Evolutionary conservation across 2,113 vertebrate genomes (phyloP), one percentile per base, ranked within the genome.

Genomic region (Oostethus manadensis): DNA sequence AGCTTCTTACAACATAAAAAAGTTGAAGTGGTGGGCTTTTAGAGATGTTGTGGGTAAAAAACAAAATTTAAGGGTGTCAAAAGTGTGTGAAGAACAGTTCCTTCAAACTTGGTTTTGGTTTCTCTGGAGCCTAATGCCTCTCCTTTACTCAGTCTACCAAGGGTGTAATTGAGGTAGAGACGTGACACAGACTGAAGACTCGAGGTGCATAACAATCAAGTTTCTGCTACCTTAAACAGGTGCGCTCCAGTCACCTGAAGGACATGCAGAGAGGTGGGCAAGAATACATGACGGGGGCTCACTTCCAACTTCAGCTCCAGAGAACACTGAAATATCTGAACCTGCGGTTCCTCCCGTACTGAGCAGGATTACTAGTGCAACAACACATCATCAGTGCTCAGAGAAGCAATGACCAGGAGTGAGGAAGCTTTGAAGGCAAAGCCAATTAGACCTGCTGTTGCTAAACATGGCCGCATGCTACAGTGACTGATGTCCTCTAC

Each of bases 211-310:
- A 80, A 64, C 35, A 55, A 55, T n/a, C 64, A 79, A 80, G 66
- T 58, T 56, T 56, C 18, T 58, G 57, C 61, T 50, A 38, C 64
- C 66, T 77, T 65, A 64, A 79, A 68, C 81, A 86, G 73, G 84
- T 85, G 74, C 48, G 69, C 78, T 71, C 79, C 71, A 77, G 80
- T 82, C 80, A 77, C 45, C 35, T n/a, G 5, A 74, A 86, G 82
- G 79, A 78, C 77, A 46, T 4, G 2, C 10, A 33, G 45, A 51
- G 64, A 42, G 56, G 10, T 3, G 8, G 38, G 38, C 20, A 11
- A 56, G 46, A 61, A 58, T 48, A 47, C 16, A 26, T 10, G 8
- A 60, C 51, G 44, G 56, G 2, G 42, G 11, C 55, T 23, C 21
- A 1, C 18, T 66, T 73, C 69, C 42, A 46, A 59, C 66, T 62